Base-by-base conservation (phyloP, 1,140 invertebrate genomes). In the Drosophila lowei region DNA sequence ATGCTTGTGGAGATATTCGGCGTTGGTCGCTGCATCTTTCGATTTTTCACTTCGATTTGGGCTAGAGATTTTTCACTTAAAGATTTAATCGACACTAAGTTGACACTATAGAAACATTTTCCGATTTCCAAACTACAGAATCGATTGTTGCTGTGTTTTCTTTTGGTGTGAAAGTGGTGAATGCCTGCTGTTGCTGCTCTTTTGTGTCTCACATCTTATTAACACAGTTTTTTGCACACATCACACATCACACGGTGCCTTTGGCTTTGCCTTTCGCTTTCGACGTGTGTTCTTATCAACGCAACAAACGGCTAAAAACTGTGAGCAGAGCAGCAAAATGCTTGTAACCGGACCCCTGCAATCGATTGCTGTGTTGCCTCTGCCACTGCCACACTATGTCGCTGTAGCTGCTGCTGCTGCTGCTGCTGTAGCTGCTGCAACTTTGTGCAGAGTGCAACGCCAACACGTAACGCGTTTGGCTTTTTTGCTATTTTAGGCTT, bases 401-500 rank as follows among this genome's bases (percentile, higher is more conserved):
- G 58, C 65, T 66, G 74, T 46, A 44, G 55, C 52, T 53, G 57
- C 52, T 25, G 38, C 44, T 41, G 49, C 46, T 48, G 42, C 28
- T 38, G 58, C 54, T 57, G 70, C 16, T 57, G 58, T 58, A 42
- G 34, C 65, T 74, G 78, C 73, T 78, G 61, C 72, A 55, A 72
- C 48, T 64, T 46, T 56, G 71, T 49, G 66, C 72, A 57, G 43
- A 42, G 67, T 53, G 44, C 55, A 44, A 63, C 76, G 62, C 46
- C 57, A 60, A 66, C 62, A 77, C 73, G 79, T 83, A 78, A 81
- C 61, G 68, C 67, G 62, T 54, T 68, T 63, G 62, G 65, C 55
- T 64, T 47, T 55, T 54, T 47, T 57, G 72, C 77, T 89, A 88
- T 88, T 89, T 88, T 88, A 72, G 83, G 83, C 84, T 88, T 88